phyloP scores from a whole-genome alignment of 37 sponge, comb jelly and placozoan species.

The Geodia barretti region DNA sequence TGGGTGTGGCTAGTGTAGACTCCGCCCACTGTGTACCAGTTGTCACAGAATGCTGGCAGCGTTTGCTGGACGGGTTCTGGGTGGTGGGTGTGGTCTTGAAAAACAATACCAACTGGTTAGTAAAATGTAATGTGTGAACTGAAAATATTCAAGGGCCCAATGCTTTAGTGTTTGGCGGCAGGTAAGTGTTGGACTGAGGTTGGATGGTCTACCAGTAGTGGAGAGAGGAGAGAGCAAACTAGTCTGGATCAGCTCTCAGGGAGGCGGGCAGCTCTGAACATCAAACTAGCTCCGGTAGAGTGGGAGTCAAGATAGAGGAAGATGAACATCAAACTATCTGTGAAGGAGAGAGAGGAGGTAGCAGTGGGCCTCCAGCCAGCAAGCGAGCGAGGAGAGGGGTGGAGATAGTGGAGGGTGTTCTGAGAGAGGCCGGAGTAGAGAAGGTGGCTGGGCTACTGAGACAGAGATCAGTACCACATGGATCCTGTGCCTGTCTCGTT shows the following conservation, averaged over 20 bases:
- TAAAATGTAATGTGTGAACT: not conserved
- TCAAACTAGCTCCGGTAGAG: too few relatives aligned
- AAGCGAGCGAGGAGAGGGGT: too few relatives aligned
- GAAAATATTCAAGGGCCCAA: not conserved
- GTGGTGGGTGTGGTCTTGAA: slow-evolving; percentile 24
- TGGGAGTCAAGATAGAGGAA: too few relatives aligned
- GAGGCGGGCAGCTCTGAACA: not conserved
- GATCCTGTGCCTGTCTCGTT: not conserved
- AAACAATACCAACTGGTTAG: slow-evolving; percentile 36
- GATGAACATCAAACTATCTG: too few relatives aligned
- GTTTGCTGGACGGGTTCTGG: slow-evolving; percentile 28
- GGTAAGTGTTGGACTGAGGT: not conserved
- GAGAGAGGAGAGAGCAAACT: not conserved
- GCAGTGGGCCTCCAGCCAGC: not conserved
- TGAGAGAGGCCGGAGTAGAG: not conserved
- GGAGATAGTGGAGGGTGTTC: not conserved
- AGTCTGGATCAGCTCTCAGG: not conserved
- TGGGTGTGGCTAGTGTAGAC: not conserved
- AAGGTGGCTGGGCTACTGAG: not conserved
- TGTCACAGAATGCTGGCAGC: slow-evolving; percentile 38
- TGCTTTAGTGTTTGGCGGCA: not conserved
- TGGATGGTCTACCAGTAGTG: not conserved
- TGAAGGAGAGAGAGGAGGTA: not conserved
- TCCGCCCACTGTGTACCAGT: not conserved
- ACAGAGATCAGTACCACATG: not conserved